Evolutionary conservation across 2,113 vertebrate species (phyloP).

Genomic region (Agapornis roseicollis): DNA sequence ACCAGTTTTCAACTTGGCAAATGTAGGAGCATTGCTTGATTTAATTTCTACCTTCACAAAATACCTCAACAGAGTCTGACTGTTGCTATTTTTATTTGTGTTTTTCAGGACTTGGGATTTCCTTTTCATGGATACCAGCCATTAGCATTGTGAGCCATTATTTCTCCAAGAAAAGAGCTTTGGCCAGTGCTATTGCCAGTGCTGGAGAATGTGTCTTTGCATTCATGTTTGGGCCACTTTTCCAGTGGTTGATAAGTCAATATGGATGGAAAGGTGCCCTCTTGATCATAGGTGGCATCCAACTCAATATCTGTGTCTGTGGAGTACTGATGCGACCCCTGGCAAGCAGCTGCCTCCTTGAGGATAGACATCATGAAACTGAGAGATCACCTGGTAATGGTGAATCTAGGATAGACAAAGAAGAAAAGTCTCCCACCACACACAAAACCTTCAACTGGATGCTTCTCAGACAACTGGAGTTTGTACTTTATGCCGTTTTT

Average conservation of each 20-base stretch:
- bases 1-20: background rate
- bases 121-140: conserved; percentile 75
- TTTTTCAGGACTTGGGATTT: conserved; percentile 72
- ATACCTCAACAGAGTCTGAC: background rate
- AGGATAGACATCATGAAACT: background rate
- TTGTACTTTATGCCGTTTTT: conserved; percentile 76
- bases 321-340: conserved; percentile 48
- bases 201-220: conserved; percentile 77
- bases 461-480: conserved; percentile 23
- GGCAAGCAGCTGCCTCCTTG: background rate
- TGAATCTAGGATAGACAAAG: background rate
- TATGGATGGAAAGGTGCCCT: conserved; percentile 60
- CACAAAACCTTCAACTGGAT: conserved; percentile 37
- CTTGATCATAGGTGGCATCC: conserved; percentile 53
- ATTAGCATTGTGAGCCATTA: conserved; percentile 81
- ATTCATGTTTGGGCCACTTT: conserved; percentile 40
- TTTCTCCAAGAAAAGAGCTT: conserved; percentile 74
- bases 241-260: conserved; percentile 52
- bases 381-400: background rate
- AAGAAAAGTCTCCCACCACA: background rate
- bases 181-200: conserved; percentile 76
- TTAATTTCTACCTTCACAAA: background rate
- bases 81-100: background rate
- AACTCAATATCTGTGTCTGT: conserved; percentile 57
- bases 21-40: background rate